A percentile compares a stretch with the other conserved stretches of the same genome.
These are phyloP conservation scores for Eupithecia pulchellata DNA, from an alignment of 2,888 invertebrate genomes.

Conservation along the genomic window DNA sequence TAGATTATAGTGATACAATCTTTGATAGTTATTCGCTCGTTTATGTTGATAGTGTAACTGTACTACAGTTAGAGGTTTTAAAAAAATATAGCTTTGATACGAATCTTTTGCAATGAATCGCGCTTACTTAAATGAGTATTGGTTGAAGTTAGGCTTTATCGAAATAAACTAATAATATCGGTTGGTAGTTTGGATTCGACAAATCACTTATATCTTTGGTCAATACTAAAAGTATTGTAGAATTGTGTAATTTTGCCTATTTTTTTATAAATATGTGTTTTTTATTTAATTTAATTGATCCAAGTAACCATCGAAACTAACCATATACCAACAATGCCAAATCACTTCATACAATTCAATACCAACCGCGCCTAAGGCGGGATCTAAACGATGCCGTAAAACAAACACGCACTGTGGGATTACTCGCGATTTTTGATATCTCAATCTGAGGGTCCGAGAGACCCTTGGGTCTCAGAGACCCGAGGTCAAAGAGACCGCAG, in stretches of 20 bases:
- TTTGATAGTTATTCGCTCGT: conserved; percentile 15
- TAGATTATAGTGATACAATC: conserved; percentile 28
- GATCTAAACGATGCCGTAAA: conserved; percentile 69
- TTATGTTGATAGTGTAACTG: conserved; percentile 10
- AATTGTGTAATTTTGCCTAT: not conserved
- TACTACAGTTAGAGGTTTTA: not conserved
- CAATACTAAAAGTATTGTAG: not conserved
- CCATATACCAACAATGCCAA: conserved; percentile 1
- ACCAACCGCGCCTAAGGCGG: conserved; percentile 57
- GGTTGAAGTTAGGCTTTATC: not conserved
- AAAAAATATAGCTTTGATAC: not conserved
- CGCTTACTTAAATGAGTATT: not conserved
- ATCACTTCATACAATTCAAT: conserved; percentile 23
- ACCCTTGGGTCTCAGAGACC: conserved; percentile 1
- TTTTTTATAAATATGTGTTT: not conserved
- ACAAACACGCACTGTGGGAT: conserved; percentile 72
- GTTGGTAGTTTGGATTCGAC: not conserved
- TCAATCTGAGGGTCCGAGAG: conserved; percentile 66
- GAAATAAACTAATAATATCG: not conserved
- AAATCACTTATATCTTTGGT: not conserved
- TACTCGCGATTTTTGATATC: conserved; percentile 83
- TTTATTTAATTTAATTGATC: not conserved
- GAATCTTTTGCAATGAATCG: conserved; percentile 3
- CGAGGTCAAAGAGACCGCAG: conserved; percentile 80
- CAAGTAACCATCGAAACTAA: not conserved